Conservation (phyloP, 2,888 invertebrate genomes). For the Aphidius colemani region DNA sequence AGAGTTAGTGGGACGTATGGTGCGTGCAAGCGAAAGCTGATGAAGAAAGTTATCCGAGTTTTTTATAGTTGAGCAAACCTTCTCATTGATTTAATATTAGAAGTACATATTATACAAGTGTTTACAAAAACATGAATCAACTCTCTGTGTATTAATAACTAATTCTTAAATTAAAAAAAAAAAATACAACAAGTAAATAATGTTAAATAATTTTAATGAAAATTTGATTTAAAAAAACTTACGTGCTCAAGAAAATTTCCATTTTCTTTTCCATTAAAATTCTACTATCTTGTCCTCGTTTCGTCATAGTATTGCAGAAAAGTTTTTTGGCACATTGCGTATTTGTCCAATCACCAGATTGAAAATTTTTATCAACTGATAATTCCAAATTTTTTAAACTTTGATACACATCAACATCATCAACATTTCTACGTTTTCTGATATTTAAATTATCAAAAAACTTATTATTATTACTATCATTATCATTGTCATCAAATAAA, state of each 20-base stretch:
- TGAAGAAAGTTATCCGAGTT: constrained; percentile 51
- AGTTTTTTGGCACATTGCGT: constrained; percentile 78
- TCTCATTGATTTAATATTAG: background rate
- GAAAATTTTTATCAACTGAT: constrained; percentile 47
- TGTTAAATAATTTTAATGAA: background rate
- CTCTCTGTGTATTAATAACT: background rate
- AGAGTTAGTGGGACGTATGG: constrained; percentile 55
- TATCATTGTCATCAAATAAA: constrained; percentile 24
- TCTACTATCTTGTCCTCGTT: constrained; percentile 72
- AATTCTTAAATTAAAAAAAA: background rate
- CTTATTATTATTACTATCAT: no score
- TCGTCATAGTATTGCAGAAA: constrained; percentile 76
- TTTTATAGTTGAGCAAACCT: constrained; percentile 23
- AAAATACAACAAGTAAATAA: background rate
- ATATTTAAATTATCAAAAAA: constrained; percentile 21
- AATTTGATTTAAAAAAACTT: constrained; percentile 62
- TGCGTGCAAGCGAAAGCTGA: constrained; percentile 51
- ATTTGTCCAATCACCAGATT: constrained; percentile 69
- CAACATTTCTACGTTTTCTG: constrained; percentile 38
- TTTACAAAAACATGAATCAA: constrained; percentile 4
- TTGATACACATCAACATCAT: constrained; percentile 49
- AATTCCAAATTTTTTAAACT: constrained; percentile 53
- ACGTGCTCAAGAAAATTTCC: constrained; percentile 74
- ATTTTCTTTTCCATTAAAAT: constrained; percentile 82
- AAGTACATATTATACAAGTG: constrained; percentile 5